Evolutionary conservation across 2,797 vertebrate genomes (phyloP), one percentile per base, ranked within the genome.

Genomic region (Chrosomus eos): DNA sequence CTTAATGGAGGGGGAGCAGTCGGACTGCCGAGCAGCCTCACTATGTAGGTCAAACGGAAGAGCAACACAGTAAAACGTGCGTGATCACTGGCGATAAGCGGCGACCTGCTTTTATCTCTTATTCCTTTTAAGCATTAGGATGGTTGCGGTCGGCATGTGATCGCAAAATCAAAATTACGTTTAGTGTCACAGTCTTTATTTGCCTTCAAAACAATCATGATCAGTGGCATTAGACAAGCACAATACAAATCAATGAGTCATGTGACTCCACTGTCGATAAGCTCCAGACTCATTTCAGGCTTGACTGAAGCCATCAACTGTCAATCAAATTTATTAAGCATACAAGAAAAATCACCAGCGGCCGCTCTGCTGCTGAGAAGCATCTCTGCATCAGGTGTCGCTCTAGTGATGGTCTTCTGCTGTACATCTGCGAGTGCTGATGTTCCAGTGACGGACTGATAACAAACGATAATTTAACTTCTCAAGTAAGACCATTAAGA

Each of bases 21-120:
- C 80, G 87, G 84, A 89, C 89, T 89, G 89, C 88, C 88, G 90
- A 85, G 88, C 90, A 91, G 90, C 92, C 84, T 86, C 85, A 90
- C 87, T 91, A 95, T 94, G 89, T 94, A 92, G 94, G 95, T 94
- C 94, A 94, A 93, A 93, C 38, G 72, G 86, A 85, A 87, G 88
- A 91, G 83, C 88, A 88, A 87, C 81, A 89, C 84, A 87, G 70
- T 48, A 36, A 72, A 55, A 83, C 31, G 71, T 40, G 45, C 53
- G 28, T 70, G 74, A 75, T 84, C 40, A 60, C 76, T 90, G 74
- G 71, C 70, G 14, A 60, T 26, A 80, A 62, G 53, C 21, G 0
- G 40, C 38, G 67, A 38, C 66, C 51, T 79, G 66, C 66, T 78
- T 85, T 64, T 40, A 60, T 80, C 53, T 62, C 55, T 23, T 36